Base-by-base conservation (phyloP, 2,113 vertebrate genomes). In the Piaya cayana region DNA sequence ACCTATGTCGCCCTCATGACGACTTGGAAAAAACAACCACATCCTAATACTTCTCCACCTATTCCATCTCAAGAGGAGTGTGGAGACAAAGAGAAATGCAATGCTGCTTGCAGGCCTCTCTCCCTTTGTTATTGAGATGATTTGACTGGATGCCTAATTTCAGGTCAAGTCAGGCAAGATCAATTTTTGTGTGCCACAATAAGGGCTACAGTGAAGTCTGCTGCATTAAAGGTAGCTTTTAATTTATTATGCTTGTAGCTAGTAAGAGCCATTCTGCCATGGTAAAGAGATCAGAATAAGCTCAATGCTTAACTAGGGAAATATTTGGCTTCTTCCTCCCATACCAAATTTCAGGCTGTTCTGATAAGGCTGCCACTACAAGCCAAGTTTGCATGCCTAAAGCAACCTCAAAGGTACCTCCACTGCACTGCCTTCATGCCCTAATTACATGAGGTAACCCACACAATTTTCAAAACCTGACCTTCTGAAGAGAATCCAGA, bases 261-360 rank as follows among this genome's bases (percentile, higher is more conserved):
- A 56, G 30, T 27, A 84, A 45, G 23, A 88, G 27, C 52, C 59
- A 18, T 85, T 71, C 52, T 65, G 47, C 39, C 0, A 1, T 29
- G 8, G 63, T 1, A 1, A 72, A 76, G 71, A 72, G 21, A 45
- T 92, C 75, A 92, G 75, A 72, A 62, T 15, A 15, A 42, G 79
- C 58, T 93, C 70, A 77, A 50, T 90, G 60, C 93, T 95, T 93
- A 96, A 95, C 88, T 29, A 85, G 70, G n/a, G 30, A 45, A 90
- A 43, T 23, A 62, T 56, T 47, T 75, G 62, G 30, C 71, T 90
- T 55, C 63, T 50, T 76, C 47, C 29, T 84, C 43, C 67, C 11
- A 5, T 29, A 50, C 18, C 39, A 71, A 65, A 81, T 67, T 84
- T 56, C 58, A 71, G 32, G 45, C 80, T 76, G 63, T 60, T 60